Base-by-base conservation (phyloP, 2,113 vertebrate species). In the Alaudala cheleensis region DNA sequence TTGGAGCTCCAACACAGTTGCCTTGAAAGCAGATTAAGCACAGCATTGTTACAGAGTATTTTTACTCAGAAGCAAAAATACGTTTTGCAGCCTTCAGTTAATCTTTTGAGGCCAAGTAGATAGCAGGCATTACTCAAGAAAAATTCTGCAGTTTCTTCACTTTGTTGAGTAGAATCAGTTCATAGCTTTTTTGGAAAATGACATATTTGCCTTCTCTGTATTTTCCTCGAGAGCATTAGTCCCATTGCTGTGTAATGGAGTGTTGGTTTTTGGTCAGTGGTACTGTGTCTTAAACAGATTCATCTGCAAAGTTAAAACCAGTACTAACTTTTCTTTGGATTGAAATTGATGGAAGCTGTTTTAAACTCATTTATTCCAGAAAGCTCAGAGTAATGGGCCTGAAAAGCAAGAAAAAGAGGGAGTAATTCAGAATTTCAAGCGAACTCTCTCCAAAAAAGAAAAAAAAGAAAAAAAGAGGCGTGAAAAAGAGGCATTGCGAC, bases 391-490 rank as follows among this genome's bases (percentile, higher is more conserved):
- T 93, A 99, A 99, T 42, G 99, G 99, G 29, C 99, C 99, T 3
- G 99, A 99, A 67, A 99, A 99, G 77, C 98, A 98, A 96, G 99
- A 99, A 92, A 99, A 99, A 73, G 99, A 99, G 40, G 99, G 99
- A 2, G 99, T 99, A 70, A 99, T 99, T 81, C 99, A 99, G 96
- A 99, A 99, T 96, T 99, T 99, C 97, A 99, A 99, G 95, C 97
- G 99, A 83, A 99, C 99, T 4, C 97, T 99, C 40, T 99, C 99
- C 40, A 99, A 99, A 97, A 99, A 99, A 80, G 99, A 99, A 95
- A 99, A 80, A 45, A 80, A 80, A 44, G 99, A 99, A 82, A 99
- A 99, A 78, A 99, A 99, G 98, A 99, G 98, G 96, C 98, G 98
- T 71, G 99, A 99, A 33, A 99, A 99, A 95, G 99, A 99, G 92